Evolutionary conservation across 2,888 invertebrate species (phyloP).

Genomic region (Drepana falcataria): DNA sequence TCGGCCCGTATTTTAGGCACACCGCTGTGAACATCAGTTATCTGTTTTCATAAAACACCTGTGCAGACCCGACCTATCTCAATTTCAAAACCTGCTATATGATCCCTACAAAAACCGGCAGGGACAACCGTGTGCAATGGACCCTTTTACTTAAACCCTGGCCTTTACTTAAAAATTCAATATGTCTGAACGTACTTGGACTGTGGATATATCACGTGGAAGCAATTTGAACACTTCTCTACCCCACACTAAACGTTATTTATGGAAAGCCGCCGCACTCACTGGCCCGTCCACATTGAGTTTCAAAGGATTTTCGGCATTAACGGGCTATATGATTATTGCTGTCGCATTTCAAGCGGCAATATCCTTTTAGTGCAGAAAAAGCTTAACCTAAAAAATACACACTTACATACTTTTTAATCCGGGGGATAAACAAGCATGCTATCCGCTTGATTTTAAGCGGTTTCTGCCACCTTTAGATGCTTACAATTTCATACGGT

Average conservation of each 20-base stretch:
- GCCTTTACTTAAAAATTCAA: constrained; percentile 70
- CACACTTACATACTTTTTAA: too few relatives aligned
- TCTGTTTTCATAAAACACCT: constrained; percentile 43
- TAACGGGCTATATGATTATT: constrained; percentile 35
- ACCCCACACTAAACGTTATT: constrained; percentile 71
- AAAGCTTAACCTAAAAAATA: too few relatives aligned
- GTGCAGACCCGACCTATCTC: constrained; percentile 37
- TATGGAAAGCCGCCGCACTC: constrained; percentile 70
- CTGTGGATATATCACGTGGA: constrained; percentile 69
- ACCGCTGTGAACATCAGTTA: constrained; percentile 24
- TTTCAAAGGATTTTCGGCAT: constrained; percentile 58
- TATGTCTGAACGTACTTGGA: constrained; percentile 64
- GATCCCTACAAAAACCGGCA: constrained; percentile 28
- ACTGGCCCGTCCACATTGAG: constrained; percentile 63
- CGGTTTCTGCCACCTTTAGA: too few relatives aligned
- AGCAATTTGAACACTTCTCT: constrained; percentile 75
- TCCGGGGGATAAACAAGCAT: too few relatives aligned
- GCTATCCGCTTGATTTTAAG: too few relatives aligned
- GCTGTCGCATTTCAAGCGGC: constrained; percentile 23
- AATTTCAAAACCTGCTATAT: constrained; percentile 45
- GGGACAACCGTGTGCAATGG: constrained; percentile 15
- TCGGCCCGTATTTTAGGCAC: constrained; percentile 14
- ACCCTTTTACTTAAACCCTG: too few relatives aligned
- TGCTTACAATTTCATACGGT: too few relatives aligned
- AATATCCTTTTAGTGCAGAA: background rate